Base-by-base conservation (phyloP, 2,113 vertebrate genomes). In the Cromileptes altivelis region DNA sequence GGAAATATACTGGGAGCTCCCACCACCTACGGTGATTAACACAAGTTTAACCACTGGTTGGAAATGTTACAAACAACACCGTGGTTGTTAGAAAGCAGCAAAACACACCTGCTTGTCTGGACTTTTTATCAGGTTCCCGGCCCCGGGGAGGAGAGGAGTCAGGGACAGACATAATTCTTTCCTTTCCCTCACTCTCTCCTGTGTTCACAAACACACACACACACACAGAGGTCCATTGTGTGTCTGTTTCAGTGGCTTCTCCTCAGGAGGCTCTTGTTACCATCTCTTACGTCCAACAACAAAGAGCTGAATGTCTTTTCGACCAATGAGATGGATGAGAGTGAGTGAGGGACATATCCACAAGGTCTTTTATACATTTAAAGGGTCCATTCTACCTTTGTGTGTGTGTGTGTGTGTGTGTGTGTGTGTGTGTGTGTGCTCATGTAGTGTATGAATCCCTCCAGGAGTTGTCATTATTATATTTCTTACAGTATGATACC, bases 191-290 rank as follows among this genome's bases (percentile, higher is more conserved):
- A 70, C 75, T 70, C 57, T 70, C 57, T 67, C 49, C 45, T 75
- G 81, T 70, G n/a, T 64, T 69, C 45, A 70, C 69, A 70, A 71
- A 57, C 60, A 67, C 47, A 58, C 57, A 53, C 65, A 70, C 57
- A 50, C 13, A 80, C 47, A 93, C 79, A 92, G 75, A 82, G 78
- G 80, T 70, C 82, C 87, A 91, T 93, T 94, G 89, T 94, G 85
- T 77, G 56, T 89, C 62, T 76, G 84, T 80, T 86, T 86, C 85
- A 69, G 81, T 70, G 62, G 42, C 45, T 67, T 85, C 75, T 88
- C 78, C 84, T 93, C 88, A 85, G 87, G 82, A 85, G 89, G 89
- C 82, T 94, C 92, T 67, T 87, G 84, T 94, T 94, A 91, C 93
- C 50, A 1, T 73, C 83, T 75, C 73, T 78, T 71, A 49, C 75